Evolutionary conservation across 2,797 vertebrate species (phyloP), one percentile per base, ranked within the genome.

Genomic region (Sciaenops ocellatus): DNA sequence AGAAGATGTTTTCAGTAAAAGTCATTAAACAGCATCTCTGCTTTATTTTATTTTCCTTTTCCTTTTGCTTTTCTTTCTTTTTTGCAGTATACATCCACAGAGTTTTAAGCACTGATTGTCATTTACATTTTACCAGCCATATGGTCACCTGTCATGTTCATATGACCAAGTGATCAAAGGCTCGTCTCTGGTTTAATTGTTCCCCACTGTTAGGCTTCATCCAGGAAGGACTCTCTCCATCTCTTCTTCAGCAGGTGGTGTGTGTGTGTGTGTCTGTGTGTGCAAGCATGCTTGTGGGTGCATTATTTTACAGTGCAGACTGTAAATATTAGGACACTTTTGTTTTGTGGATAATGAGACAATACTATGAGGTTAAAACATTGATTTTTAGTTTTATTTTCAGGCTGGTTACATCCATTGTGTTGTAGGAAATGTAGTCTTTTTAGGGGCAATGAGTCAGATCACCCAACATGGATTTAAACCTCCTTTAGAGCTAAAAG

Each of bases 141-240:
- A 96, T 97, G 96, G 96, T 97, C 96, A 97, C 94, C 96, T 97
- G 96, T 97, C 96, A 96, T 96, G 95, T 96, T 97, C 93, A 93
- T 95, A 95, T 95, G 95, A 95, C 95, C 95, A 96, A 92, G 93
- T 96, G 96, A 97, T 97, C 96, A 97, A 97, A 97, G 96, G 93
- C 93, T 97, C 95, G 95, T 96, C 94, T 96, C 95, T 93, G 96
- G 95, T 96, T 95, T 97, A 95, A 95, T 96, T 97, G 96, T 97
- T 96, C 95, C 97, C 96, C 87, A 95, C 96, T 97, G 96, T 94
- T 97, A 95, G 95, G 95, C 95, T 97, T 97, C 95, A 91, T 75
- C 86, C 81, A 88, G 79, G 70, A 79, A 90, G 88, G 86, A 96
- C 96, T 92, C 95, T 96, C 94, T 96, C 97, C 95, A 96, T 96